Percentiles rank a stretch among this genome's conserved stretches.
These are phyloP conservation scores for Hecatera dysodea DNA, from an alignment of 2,888 invertebrate genomes.

Conservation along the genomic window DNA sequence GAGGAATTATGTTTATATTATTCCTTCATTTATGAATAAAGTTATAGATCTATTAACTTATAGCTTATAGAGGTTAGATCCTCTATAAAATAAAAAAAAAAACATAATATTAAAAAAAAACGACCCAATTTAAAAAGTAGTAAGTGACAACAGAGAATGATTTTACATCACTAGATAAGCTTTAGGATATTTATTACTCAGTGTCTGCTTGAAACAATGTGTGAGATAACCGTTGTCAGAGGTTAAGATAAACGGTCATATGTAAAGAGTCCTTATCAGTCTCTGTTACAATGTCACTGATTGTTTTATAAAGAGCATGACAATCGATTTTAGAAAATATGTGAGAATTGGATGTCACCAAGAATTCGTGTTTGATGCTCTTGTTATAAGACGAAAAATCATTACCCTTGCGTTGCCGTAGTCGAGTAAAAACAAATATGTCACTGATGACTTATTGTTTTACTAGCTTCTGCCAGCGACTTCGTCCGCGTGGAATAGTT, in stretches of 20 bases:
- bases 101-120: no score
- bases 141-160: neutral
- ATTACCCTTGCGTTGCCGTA: no score
- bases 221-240: constrained; percentile 25
- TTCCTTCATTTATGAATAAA: no score
- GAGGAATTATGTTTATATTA: no score
- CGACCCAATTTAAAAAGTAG: neutral
- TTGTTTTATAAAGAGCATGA: constrained; percentile 1
- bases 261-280: constrained; percentile 29
- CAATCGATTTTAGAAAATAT: constrained; percentile 21
- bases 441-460: no score
- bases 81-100: no score
- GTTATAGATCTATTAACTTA: no score
- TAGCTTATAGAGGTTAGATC: no score
- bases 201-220: constrained; percentile 27
- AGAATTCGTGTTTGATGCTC: neutral
- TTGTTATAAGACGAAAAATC: neutral
- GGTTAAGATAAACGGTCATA: constrained; percentile 27
- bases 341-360: neutral
- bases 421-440: no score
- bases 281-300: constrained; percentile 6
- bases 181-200: constrained; percentile 17
- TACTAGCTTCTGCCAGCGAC: no score
- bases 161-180: constrained; percentile 17
- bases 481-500: no score